Conservation (phyloP, 2,113 vertebrate genomes). For the Regulus satrapa region DNA sequence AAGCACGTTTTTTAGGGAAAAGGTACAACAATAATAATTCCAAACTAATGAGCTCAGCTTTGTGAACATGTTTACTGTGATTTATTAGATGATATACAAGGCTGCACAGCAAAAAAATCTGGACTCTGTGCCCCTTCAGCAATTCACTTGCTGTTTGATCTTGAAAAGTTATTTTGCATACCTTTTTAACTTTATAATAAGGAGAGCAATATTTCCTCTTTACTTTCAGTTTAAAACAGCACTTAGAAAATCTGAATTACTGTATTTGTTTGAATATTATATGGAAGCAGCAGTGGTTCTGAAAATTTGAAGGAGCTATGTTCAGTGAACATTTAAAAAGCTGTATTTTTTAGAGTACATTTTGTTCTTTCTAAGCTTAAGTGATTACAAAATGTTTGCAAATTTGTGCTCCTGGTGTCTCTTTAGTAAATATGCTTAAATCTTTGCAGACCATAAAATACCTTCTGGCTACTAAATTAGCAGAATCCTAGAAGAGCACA, state of each 20-base stretch:
- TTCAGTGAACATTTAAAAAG: constrained; percentile 31
- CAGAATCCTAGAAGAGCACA: not conserved
- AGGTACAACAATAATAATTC: not conserved
- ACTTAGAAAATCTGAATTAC: not conserved
- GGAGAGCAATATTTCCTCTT: not conserved
- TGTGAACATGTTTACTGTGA: not conserved
- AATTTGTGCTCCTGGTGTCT: constrained; percentile 39
- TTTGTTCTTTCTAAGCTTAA: constrained; percentile 40
- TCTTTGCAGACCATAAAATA: constrained; percentile 25
- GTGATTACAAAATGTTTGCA: constrained; percentile 45
- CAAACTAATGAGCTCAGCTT: not conserved
- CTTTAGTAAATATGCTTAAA: constrained; percentile 8
- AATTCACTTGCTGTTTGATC: not conserved
- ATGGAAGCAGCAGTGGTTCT: not conserved
- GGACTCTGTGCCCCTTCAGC: not conserved
- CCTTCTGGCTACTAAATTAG: constrained; percentile 35
- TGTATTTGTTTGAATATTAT: not conserved
- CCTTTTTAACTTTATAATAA: not conserved
- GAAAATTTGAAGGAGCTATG: constrained; percentile 19
- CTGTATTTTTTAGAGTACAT: constrained; percentile 2
- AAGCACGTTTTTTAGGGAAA: not conserved
- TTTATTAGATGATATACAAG: not conserved
- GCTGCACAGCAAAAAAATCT: not conserved
- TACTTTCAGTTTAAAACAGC: not conserved
- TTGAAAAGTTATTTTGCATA: not conserved